phyloP scores from a whole-genome alignment of 2,888 invertebrate species.

The Meghimatium bilineatum region DNA sequence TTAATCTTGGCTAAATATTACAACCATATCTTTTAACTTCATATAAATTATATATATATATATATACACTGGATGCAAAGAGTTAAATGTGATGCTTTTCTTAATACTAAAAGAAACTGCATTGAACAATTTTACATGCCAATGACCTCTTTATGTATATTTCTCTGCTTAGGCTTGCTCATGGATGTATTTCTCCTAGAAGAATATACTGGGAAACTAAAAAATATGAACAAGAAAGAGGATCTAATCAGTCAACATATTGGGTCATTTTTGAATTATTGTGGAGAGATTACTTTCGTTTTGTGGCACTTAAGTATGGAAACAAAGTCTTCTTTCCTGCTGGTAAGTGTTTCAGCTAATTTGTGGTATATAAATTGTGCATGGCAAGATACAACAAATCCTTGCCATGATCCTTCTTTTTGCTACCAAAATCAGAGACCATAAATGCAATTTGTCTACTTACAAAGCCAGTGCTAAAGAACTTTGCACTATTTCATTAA shows the following conservation, averaged over 20 bases:
- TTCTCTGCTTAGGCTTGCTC: slow-evolving; percentile 62
- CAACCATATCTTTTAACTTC: no score
- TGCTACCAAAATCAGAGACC: no score
- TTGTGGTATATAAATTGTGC: neutral
- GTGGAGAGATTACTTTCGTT: slow-evolving; percentile 73
- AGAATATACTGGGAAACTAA: slow-evolving; percentile 70
- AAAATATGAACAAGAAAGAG: slow-evolving; percentile 65
- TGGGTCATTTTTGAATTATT: slow-evolving; percentile 73
- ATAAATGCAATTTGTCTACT: no score
- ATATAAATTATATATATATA: no score
- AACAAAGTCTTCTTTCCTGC: slow-evolving; percentile 62
- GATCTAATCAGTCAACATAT: slow-evolving; percentile 71
- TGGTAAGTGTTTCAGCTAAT: slow-evolving; percentile 37
- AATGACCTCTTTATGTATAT: neutral
- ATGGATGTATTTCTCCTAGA: slow-evolving; percentile 70
- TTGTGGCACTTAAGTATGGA: slow-evolving; percentile 70
- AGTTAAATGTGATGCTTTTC: no score
- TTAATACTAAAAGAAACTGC: neutral
- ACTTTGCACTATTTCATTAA: neutral
- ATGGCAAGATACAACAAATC: no score
- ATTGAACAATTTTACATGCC: neutral
- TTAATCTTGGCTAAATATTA: no score
- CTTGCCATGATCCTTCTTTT: no score
- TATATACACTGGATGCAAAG: no score
- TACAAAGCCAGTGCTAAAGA: no score